Conservation (phyloP, 2,113 vertebrate genomes). For the Elaphurus davidianus region DNA sequence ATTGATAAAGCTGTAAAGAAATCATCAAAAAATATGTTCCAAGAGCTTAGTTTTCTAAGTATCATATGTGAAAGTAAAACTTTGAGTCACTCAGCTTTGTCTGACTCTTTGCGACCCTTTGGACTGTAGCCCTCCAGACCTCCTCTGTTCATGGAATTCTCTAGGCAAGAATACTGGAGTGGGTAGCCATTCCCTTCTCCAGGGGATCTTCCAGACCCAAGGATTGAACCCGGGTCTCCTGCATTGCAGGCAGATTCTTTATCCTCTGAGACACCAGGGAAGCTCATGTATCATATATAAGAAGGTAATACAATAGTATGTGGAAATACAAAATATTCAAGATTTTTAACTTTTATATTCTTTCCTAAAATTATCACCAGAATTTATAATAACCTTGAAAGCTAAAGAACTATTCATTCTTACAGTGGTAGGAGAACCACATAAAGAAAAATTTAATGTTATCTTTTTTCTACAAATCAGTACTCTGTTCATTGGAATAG, state of each 20-base stretch:
- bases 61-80: background rate
- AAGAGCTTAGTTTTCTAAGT: background rate
- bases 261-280: background rate
- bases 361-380: background rate
- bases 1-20: rapidly evolving
- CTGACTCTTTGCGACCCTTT: background rate
- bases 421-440: background rate
- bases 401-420: background rate
- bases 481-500: background rate
- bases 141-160: background rate
- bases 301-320: background rate
- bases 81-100: background rate
- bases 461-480: background rate
- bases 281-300: background rate
- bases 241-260: background rate
- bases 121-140: background rate
- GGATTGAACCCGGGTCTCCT: background rate
- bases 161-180: background rate
- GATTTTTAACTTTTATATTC: background rate
- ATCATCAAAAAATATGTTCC: background rate
- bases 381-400: background rate
- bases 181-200: background rate
- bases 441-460: background rate
- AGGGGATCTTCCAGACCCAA: background rate
- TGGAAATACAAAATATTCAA: background rate